Evolutionary conservation across 2,888 invertebrate genomes (phyloP), one percentile per base, ranked within the genome.

Genomic region (Spatulosminthurus flaviceps): DNA sequence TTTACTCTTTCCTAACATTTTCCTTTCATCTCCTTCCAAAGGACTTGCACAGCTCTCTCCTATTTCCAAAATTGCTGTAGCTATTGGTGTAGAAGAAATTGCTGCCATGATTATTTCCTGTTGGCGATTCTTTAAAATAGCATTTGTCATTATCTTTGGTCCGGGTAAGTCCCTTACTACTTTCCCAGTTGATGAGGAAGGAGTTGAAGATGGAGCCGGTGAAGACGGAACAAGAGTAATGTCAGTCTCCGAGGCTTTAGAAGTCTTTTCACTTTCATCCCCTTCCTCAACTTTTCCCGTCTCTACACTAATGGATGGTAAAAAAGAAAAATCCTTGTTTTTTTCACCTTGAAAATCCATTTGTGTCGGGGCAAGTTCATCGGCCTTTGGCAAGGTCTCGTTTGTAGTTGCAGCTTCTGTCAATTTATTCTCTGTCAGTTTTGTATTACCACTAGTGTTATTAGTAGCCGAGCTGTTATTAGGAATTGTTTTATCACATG

Each of bases 71-170:
- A 16, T 60, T 60, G 60, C n/a, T 7, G 60, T 60, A 60, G n/a
- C 4, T 22, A 7, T 60, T 60, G 2, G 22, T 22, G 60, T n/a
- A n/a, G 64, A 7, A 24, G 64, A 64, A 51, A 51, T 19, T 19
- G 9, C 51, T 51, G 51, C 51, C 51, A 51, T 19, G 0, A 80
- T 11, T 1, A 77, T 11, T 78, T 82, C 83, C 42, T 83, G 83
- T 41, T 83, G 82, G 11, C 82, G 78, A 66, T 82, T 41, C 42
- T 76, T 76, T 5, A 84, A 69, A 21, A 79, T 81, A 1, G 84
- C 81, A 76, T 82, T 84, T 61, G 84, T 84, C 75, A 84, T 81
- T 19, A 84, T 84, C 60, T 81, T 80, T 24, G 83, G 71, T 13
- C 83, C 84, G 19, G 82, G 82, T n/a, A 60, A 41, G 26, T 70